Percentiles rank a stretch among this genome's conserved stretches.
Conservation (phyloP, 2,888 invertebrate species). For the Drosophila trichaetosa region DNA sequence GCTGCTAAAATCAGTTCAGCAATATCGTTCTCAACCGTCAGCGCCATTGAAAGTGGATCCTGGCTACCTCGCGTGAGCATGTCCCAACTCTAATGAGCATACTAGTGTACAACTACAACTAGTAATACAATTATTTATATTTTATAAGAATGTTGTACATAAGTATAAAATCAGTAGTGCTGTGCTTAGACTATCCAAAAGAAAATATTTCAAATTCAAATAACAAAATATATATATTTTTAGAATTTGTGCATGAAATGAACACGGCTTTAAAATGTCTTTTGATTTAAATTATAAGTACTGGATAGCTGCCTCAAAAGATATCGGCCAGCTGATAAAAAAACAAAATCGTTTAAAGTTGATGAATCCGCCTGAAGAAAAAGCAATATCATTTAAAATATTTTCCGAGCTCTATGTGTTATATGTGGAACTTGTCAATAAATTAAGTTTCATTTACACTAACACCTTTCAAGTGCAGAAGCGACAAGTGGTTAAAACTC, state of each 20-base stretch:
- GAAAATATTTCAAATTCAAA: neutral
- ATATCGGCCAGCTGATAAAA: slow-evolving; percentile 83
- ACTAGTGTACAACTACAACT: no score
- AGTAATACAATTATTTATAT: no score
- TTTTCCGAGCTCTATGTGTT: slow-evolving; percentile 82
- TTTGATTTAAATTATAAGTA: slow-evolving; percentile 85
- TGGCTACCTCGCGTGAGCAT: no score
- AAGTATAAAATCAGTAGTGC: slow-evolving; percentile 7
- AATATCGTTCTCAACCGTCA: neutral
- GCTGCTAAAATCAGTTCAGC: neutral
- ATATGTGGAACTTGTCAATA: slow-evolving; percentile 82
- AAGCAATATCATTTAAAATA: slow-evolving; percentile 74
- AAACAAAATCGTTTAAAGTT: slow-evolving; percentile 83
- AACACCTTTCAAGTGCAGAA: slow-evolving; percentile 84
- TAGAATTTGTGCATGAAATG: neutral
- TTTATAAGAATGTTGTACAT: neutral
- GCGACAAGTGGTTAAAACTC: slow-evolving; percentile 68
- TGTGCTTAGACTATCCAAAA: slow-evolving; percentile 10
- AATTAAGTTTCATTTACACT: slow-evolving; percentile 80
- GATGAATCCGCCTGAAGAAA: slow-evolving; percentile 70
- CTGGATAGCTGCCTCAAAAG: slow-evolving; percentile 85
- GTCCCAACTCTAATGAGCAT: neutral
- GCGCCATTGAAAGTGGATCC: neutral
- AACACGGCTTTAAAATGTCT: slow-evolving; percentile 82
- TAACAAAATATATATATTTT: slow-evolving; percentile 9